Evolutionary conservation across 1,140 invertebrate species (phyloP), one percentile per base, ranked within the genome.

Genomic region (Tyrophagus putrescentiae): DNA sequence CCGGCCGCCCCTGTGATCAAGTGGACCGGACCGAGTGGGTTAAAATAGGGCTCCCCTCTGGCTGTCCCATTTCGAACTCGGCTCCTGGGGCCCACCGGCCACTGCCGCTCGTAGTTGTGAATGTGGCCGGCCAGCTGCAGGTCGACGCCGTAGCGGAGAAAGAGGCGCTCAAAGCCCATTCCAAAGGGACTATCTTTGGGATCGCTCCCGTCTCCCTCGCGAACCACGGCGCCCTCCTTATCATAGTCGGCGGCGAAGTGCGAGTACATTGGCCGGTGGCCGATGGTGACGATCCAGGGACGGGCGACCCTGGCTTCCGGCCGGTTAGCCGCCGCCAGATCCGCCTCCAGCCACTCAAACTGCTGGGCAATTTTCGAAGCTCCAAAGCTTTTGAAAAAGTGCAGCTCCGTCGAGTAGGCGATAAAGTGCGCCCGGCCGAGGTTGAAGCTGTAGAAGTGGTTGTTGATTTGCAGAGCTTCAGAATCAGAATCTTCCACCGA

Each of bases 91-190:
- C 91, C 97, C 52, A 96, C 78, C 0, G 94, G 92, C 82, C 83
- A 97, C 57, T 93, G 73, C 34, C 94, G 75, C 75, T 98, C 91
- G 70, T 97, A 97, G 25, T 85, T 85, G 73, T 97, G 92, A 70
- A 96, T 89, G 72, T 97, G 93, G 0, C 88, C 92, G 87, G 90
- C 94, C n/a, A 97, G 76, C 69, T 83, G 80, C 50, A 96, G 71
- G 75, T 98, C 94, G 18, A 98, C 94, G 48, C 87, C 87, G 69
- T 87, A 33, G 13, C 39, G n/a, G 28, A 82, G 82, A 68, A 97
- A 85, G 4, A 97, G 69, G 33, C 87, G 76, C 75, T 97, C 93
- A 45, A 97, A 70, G 1, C 79, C 76, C n/a, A n/a, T n/a, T n/a
- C n/a, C n/a, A n/a, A n/a, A n/a, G n/a, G n/a, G n/a, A n/a, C n/a